Conservation (phyloP, 2,113 vertebrate species). For the Perca flavescens region DNA sequence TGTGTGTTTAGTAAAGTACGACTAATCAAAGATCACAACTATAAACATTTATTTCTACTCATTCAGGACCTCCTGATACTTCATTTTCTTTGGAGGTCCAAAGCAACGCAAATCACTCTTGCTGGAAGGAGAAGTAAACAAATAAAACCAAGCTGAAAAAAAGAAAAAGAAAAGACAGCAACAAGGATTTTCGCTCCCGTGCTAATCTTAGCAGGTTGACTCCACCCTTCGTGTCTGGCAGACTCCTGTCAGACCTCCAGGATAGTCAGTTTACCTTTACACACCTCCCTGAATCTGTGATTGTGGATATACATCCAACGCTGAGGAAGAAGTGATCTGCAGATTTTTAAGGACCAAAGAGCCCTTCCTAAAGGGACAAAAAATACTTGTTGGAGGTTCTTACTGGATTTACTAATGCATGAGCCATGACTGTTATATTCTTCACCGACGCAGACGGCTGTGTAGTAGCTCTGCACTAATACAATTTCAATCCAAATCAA, state of each 20-base stretch:
- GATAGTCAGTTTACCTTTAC: constrained; percentile 64
- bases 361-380: background rate
- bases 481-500: constrained; percentile 40
- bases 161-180: constrained; percentile 3
- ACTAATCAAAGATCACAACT: background rate
- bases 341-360: constrained; percentile 30
- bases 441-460: constrained; percentile 52
- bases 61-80: background rate
- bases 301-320: constrained; percentile 50
- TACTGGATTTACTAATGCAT: constrained; percentile 67
- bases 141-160: constrained; percentile 1
- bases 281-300: constrained; percentile 48
- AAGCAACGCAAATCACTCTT: background rate
- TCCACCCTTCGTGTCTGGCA: constrained; percentile 79
- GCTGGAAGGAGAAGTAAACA: constrained; percentile 31
- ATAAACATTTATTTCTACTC: background rate
- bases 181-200: constrained; percentile 62
- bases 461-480: constrained; percentile 55
- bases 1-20: background rate
- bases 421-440: constrained; percentile 64
- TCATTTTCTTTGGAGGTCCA: background rate
- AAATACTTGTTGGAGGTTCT: constrained; percentile 10
- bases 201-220: constrained; percentile 80
- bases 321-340: constrained; percentile 18
- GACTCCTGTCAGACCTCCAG: constrained; percentile 61